Evolutionary conservation across 2,888 invertebrate genomes (phyloP).

Genomic region (Dendrolimus houi): DNA sequence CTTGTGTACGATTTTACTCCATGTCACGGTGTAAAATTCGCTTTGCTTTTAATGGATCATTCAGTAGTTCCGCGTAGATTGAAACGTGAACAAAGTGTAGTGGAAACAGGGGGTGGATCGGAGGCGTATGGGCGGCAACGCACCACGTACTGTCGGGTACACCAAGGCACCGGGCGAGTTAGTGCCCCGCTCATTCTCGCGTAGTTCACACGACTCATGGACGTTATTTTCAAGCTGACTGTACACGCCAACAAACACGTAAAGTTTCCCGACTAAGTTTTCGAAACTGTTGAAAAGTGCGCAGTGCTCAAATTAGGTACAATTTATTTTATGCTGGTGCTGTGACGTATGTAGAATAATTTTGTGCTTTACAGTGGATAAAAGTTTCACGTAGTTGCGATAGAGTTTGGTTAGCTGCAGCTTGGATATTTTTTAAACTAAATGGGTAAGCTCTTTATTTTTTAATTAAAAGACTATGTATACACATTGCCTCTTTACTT

Average conservation of each 20-base stretch:
- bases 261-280: conserved; percentile 35
- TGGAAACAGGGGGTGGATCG: conserved; percentile 41
- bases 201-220: conserved; percentile 18
- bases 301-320: conserved; percentile 34
- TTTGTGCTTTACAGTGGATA: neutral
- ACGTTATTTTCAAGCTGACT: conserved; percentile 10
- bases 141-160: conserved; percentile 10
- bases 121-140: conserved; percentile 28
- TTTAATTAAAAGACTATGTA: neutral
- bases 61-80: conserved; percentile 15
- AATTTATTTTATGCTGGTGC: conserved; percentile 29
- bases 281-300: conserved; percentile 22
- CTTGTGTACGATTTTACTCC: neutral
- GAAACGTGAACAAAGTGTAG: conserved; percentile 23
- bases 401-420: neutral
- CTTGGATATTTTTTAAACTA: neutral
- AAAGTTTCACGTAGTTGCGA: neutral
- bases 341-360: neutral
- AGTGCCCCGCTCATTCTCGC: conserved; percentile 20
- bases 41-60: conserved; percentile 18
- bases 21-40: conserved; percentile 5
- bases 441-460: neutral
- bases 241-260: conserved; percentile 14
- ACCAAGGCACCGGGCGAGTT: neutral
- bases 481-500: too few relatives aligned